Percentiles rank a stretch among this genome's conserved stretches.
phyloP scores from a whole-genome alignment of 2,797 vertebrate genomes.

The Thamnophis elegans region DNA sequence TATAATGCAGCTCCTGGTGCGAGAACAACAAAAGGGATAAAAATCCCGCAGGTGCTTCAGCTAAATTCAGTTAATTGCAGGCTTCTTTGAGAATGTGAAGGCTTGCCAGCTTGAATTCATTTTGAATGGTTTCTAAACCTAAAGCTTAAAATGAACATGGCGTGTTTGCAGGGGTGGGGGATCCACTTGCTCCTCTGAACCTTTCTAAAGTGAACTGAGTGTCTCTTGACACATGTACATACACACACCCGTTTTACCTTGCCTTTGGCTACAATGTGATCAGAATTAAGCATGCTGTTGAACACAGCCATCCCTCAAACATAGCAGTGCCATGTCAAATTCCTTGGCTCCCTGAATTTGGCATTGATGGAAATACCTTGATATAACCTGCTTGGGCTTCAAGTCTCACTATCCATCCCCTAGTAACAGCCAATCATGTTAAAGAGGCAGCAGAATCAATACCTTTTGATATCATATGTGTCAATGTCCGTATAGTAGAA shows the following conservation, averaged over 20 bases:
- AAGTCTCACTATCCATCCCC: background rate
- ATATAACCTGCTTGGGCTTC: background rate
- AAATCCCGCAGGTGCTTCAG: background rate
- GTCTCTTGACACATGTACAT: background rate
- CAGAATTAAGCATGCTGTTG: background rate
- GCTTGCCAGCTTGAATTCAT: background rate
- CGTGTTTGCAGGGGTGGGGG: background rate
- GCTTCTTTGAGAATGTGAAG: background rate
- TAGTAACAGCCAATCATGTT: background rate
- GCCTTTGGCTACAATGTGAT: background rate
- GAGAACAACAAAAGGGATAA: background rate
- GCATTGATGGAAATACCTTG: background rate
- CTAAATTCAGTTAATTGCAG: background rate
- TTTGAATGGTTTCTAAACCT: background rate
- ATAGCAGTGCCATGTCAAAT: background rate
- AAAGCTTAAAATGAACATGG: background rate
- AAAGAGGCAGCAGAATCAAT: background rate
- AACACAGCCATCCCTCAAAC: background rate
- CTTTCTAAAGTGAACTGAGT: background rate
- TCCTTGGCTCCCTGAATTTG: background rate
- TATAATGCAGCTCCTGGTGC: background rate
- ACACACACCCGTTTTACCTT: background rate
- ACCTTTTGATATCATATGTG: background rate
- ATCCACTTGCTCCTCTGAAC: background rate
- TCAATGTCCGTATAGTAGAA: background rate